Percentiles rank a stretch among this genome's conserved stretches.
Conservation (phyloP, 2,113 vertebrate genomes). For the Jacana jacana region DNA sequence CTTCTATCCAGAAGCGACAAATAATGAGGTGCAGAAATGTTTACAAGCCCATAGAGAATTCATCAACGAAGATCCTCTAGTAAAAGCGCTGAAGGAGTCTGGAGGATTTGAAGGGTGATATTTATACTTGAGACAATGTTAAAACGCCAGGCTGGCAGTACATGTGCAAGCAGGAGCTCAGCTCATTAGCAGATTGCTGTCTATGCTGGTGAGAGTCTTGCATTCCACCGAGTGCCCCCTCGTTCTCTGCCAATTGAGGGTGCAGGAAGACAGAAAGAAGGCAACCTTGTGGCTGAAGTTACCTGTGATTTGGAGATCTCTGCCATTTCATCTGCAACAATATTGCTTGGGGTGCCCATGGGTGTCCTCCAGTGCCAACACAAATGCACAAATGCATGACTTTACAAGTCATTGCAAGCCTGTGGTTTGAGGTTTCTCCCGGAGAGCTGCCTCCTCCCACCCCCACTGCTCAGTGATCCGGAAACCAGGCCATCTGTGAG, state of each 20-base stretch:
- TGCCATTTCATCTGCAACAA: background rate
- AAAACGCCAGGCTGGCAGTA: background rate
- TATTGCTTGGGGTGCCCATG: too few relatives aligned
- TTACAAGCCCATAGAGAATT: constrained; percentile 18
- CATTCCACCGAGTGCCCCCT: background rate
- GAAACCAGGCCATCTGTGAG: background rate
- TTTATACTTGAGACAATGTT: background rate
- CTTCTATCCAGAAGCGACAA: background rate
- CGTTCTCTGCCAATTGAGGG: background rate
- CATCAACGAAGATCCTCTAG: background rate
- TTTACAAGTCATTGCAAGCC: background rate
- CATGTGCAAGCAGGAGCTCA: rapidly evolving
- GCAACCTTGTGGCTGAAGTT: background rate
- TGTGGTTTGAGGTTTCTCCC: background rate
- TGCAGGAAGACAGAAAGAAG: background rate
- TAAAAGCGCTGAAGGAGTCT: background rate
- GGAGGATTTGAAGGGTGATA: background rate
- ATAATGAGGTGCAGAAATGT: constrained; percentile 34
- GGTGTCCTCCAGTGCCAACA: background rate
- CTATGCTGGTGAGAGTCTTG: background rate
- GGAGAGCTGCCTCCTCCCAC: background rate
- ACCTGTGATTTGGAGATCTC: background rate
- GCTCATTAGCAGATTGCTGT: rapidly evolving
- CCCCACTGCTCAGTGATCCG: rapidly evolving
- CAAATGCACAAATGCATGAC: background rate